Evolutionary conservation across 2,797 vertebrate species (phyloP).

Genomic region (Silurus aristotelis): DNA sequence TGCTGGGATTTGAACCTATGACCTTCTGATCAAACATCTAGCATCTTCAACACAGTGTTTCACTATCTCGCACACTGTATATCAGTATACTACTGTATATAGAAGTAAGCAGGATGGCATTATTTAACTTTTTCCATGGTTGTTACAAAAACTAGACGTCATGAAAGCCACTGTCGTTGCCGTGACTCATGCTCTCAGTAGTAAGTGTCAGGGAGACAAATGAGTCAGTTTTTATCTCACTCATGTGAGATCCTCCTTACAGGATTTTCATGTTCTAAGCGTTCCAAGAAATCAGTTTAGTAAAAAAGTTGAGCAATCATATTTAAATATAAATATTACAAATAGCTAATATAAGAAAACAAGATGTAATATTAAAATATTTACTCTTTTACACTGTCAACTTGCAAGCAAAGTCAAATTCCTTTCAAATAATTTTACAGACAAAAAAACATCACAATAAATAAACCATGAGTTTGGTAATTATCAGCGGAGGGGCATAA

Average conservation of each 20-base stretch:
- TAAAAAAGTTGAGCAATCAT: neutral
- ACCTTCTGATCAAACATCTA: too few species aligned
- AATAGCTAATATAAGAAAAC: neutral
- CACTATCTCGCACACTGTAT: neutral
- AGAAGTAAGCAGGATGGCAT: neutral
- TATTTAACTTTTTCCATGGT: neutral
- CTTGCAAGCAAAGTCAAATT: neutral
- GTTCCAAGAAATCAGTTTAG: neutral
- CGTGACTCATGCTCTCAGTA: neutral
- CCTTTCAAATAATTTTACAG: neutral
- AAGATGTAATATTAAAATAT: neutral
- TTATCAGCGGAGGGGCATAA: too few species aligned
- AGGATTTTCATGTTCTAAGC: neutral
- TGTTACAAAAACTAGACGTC: neutral
- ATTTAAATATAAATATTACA: neutral
- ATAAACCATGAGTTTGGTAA: neutral
- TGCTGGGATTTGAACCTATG: too few species aligned
- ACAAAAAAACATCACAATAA: neutral
- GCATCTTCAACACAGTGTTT: neutral
- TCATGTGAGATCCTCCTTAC: neutral
- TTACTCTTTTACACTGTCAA: neutral
- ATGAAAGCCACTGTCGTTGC: neutral
- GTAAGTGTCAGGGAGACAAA: constrained; percentile 7
- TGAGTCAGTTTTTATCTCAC: neutral
- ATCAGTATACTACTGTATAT: neutral